Base-by-base conservation (phyloP, 2,888 invertebrate genomes). In the Patella pellucida region DNA sequence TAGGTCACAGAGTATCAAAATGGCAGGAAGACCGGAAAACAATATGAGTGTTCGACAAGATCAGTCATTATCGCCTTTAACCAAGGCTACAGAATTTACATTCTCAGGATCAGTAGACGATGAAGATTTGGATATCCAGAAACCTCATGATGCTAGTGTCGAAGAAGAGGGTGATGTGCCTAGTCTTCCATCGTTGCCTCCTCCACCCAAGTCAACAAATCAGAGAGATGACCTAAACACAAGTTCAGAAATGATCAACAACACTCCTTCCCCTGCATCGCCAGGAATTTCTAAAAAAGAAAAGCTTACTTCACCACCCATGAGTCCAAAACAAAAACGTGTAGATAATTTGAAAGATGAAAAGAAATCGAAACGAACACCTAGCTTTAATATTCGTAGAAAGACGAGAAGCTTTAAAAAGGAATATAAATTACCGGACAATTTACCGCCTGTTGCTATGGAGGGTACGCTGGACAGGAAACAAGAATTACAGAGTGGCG, bases 351-450 rank as follows among this genome's bases (percentile, higher is more conserved):
- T 85, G 16, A 85, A 85, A 76, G 81, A 93, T n/a, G 84, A 86
- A 72, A 97, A 96, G 91, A 95, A 95, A 74, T 94, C 96, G 0
- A 97, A 96, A 89, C 94, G 97, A 81, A 97, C 97, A 0, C 97
- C 98, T 0, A 97, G 97, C 81, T 98, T 99, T 92, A 98, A 96
- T 51, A 98, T 98, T 0, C 93, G 97, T 15, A 93, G 97, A 77
- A 93, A 96, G 81, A 95, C 96, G 19, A 95, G 96, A 89, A 97
- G 96, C 90, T 96, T 97, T 93, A 88, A 88, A 78, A 89, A 89
- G 75, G 88, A 89, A 79, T 85, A 87, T 80, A 87, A 83, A 74
- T 82, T 88, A 14, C 88, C 89, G 7, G 85, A 90, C 16, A 89
- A 91, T 78, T 89, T 97, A 79, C 97, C 97, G 5, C 96, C 97